Evolutionary conservation across 2,888 invertebrate species (phyloP), one percentile per base, ranked within the genome.

Genomic region (Cataglyphis cursor): DNA sequence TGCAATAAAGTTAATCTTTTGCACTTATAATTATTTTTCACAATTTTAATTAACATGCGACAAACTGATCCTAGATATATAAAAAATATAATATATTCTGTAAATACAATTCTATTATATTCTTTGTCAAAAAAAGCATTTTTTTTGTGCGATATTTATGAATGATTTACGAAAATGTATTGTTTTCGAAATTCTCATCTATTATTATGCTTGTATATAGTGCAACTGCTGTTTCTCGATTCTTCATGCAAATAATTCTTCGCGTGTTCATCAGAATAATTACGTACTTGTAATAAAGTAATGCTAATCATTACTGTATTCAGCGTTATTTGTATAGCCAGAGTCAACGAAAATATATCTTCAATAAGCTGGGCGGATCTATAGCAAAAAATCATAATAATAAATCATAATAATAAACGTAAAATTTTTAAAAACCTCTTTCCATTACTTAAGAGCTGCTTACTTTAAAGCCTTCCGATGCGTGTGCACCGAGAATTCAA

Each of bases 221-320:
- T 48, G 6, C 48, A 48, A 8, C 6, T 48, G 48, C 6, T 18
- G 48, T 48, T 18, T 48, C 18, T 48, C 6, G 18, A 48, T 48
- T 18, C 15, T 44, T 44, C 5, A 15, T 44, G 4, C 4, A 44
- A 5, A 44, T 44, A 44, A 44, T 44, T 44, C 8, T 51, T 51
- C n/a, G n/a, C n/a, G 8, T 8, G 8, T 28, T 28, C 28, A 28
- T 75, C 51, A 24, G 35, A 6, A 65, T 35, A 1, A 48, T 62
- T 15, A 70, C 78, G 8, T 78, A 84, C 85, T 75, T 85, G 81
- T 21, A 83, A n/a, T 6, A 85, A 51, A 8, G 84, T 84, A 0
- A 75, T 74, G 18, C 85, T 85, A 31, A 85, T 38, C 38, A 70
- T 31, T 31, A 75, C 12, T 21, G 70, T 38, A 28, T 81, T 65